Conservation (phyloP, 2,113 vertebrate genomes). For the Nicator chloris region DNA sequence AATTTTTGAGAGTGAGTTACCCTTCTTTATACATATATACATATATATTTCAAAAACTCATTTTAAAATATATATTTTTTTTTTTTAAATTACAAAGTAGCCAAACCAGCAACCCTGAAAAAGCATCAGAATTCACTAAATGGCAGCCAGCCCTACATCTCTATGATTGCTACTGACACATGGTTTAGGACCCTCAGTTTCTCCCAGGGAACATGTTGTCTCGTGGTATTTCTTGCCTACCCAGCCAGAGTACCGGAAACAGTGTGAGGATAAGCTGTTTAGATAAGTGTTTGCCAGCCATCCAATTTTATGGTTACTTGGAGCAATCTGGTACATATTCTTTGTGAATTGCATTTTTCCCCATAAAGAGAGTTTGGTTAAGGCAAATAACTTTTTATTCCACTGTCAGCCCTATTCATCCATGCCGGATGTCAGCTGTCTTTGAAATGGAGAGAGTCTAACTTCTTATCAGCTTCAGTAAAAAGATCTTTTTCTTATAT, state of each 20-base stretch:
- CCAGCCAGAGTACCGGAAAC: background rate
- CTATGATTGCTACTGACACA: background rate
- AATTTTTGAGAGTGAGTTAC: background rate
- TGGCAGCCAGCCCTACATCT: background rate
- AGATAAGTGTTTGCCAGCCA: slow-evolving; percentile 5
- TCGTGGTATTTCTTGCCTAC: background rate
- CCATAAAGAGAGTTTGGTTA: background rate
- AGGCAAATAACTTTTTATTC: background rate
- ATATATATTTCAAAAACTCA: background rate
- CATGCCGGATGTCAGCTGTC: background rate
- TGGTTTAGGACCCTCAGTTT: background rate
- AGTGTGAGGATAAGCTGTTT: slow-evolving; percentile 1
- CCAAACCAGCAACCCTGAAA: background rate
- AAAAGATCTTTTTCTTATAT: background rate
- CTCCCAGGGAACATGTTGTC: background rate
- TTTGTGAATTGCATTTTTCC: background rate
- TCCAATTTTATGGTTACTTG: background rate
- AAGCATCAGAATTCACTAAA: background rate
- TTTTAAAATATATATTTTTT: too few species aligned
- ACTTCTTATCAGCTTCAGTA: background rate
- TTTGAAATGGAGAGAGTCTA: background rate
- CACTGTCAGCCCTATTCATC: background rate
- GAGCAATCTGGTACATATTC: background rate
- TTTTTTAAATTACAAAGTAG: background rate
- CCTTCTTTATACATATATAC: background rate